Evolutionary conservation across 2,113 vertebrate genomes (phyloP), one percentile per base, ranked within the genome.

Genomic region (Pipa parva): DNA sequence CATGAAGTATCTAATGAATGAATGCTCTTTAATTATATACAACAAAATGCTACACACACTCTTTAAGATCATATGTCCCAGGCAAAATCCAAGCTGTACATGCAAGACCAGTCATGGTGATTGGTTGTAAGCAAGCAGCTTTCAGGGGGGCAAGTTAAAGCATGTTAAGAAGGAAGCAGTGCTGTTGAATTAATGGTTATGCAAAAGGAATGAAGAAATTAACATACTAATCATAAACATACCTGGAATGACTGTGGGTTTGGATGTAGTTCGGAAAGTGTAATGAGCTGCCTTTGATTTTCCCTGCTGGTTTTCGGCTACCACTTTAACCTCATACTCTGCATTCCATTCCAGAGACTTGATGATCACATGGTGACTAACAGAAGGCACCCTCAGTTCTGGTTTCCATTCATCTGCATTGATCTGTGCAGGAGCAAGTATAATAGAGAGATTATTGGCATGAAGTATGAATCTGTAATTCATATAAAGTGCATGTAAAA

Each of bases 181-280:
- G 72, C 27, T 1, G 65, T 37, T 74, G 89, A 85, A 73, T 83
- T 86, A 85, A 83, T 68, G 58, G 74, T 45, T 73, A 82, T 84
- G 89, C 89, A 1, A 77, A 36, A 75, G 33, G 28, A 58, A 20
- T 21, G 48, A 17, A 25, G 37, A 55, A 5, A 46, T 50, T 65
- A 68, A 31, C 36, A 52, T 3, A 52, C 11, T 31, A 52, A 22
- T 0, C 46, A 45, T 94, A 51, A 45, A 0, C 45, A 46, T 95
- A 99, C 97, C 97, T 96, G 95, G 93, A 77, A 94, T 92, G 59
- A 86, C 87, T 0, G 93, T 93, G 9, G 95, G 95, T 81, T 95
- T 83, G 0, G 89, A 81, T 0, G 91, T 86, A 1, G 95, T 98
- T 73, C 80, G 87, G 86, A 98, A 93, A 55, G 90, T 83, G 42